Percentiles rank a stretch among this genome's conserved stretches.
Evolutionary conservation across 2,797 vertebrate species (phyloP).

Genomic region (Vireo griseus): DNA sequence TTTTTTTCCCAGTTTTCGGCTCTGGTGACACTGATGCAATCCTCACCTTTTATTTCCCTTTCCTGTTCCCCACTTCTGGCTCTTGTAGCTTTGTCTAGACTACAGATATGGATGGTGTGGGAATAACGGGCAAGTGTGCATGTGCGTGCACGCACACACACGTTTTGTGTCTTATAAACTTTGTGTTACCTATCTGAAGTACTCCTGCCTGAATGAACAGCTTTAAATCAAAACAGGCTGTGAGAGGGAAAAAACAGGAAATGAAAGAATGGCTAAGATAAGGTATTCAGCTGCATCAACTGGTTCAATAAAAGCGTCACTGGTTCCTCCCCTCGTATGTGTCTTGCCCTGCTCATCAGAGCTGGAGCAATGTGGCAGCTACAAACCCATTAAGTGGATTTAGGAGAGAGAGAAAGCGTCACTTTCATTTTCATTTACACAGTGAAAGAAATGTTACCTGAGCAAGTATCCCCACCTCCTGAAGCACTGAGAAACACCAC

Average conservation of each 20-base stretch:
- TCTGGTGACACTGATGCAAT: slow-evolving; percentile 50
- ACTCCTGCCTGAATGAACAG: not conserved
- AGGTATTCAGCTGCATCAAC: not conserved
- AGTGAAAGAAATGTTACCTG: not conserved
- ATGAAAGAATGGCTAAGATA: slow-evolving; percentile 45
- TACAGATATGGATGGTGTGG: not conserved
- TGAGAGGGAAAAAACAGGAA: slow-evolving; percentile 43
- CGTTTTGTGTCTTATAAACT: not conserved
- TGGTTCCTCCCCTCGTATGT: not conserved
- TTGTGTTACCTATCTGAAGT: not conserved
- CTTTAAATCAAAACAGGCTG: slow-evolving; percentile 56
- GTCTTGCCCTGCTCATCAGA: not conserved
- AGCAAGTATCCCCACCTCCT: not conserved
- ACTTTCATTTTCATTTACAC: not conserved
- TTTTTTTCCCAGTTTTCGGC: not conserved
- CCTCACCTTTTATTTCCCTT: slow-evolving; percentile 40
- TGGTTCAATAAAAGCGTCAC: not conserved
- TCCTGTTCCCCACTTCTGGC: slow-evolving; percentile 17
- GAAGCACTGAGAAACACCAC: not conserved
- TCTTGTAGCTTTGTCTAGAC: slow-evolving; percentile 15
- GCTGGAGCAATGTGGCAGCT: not conserved
- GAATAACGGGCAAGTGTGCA: not conserved
- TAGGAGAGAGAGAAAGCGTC: not conserved
- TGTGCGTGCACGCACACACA: not conserved
- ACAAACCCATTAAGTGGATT: not conserved